A percentile compares a stretch with the other conserved stretches of the same genome.
Conservation (phyloP, 2,113 vertebrate genomes). For the Cottus gobio region DNA sequence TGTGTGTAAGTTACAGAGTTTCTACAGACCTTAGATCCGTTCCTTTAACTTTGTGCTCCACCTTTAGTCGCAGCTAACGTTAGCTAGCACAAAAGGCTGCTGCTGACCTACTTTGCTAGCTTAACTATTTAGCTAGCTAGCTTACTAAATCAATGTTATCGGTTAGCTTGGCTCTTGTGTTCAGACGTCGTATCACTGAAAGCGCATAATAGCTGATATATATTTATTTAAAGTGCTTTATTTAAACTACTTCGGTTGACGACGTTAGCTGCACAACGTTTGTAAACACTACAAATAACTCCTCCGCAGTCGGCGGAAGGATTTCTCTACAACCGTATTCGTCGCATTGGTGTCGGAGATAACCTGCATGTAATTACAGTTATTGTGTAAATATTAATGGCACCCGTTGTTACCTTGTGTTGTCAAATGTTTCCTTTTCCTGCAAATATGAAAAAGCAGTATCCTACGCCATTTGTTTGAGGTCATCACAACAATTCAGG, state of each 20-base stretch:
- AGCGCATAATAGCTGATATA: fast-evolving
- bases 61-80: background rate
- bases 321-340: fast-evolving
- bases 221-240: background rate
- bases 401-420: conserved; percentile 12
- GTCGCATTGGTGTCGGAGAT: background rate
- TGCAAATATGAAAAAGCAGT: conserved; percentile 27
- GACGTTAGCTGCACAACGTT: background rate
- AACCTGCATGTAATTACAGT: fast-evolving
- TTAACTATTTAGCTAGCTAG: conserved; percentile 7
- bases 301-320: background rate
- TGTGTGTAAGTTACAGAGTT: too few relatives aligned
- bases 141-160: background rate
- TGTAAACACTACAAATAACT: background rate
- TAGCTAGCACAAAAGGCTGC: conserved; percentile 21
- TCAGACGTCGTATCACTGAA: background rate
- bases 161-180: background rate
- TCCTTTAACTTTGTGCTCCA: background rate
- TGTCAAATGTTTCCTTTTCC: conserved; percentile 7
- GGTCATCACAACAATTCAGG: conserved; percentile 54
- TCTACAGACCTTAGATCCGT: background rate
- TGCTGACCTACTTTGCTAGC: conserved; percentile 44
- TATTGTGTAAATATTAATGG: fast-evolving
- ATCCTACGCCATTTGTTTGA: conserved; percentile 41
- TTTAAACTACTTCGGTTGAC: background rate